Percentiles rank a stretch among this genome's conserved stretches.
Conservation (phyloP, 2,797 vertebrate genomes). For the Poecile montanus region DNA sequence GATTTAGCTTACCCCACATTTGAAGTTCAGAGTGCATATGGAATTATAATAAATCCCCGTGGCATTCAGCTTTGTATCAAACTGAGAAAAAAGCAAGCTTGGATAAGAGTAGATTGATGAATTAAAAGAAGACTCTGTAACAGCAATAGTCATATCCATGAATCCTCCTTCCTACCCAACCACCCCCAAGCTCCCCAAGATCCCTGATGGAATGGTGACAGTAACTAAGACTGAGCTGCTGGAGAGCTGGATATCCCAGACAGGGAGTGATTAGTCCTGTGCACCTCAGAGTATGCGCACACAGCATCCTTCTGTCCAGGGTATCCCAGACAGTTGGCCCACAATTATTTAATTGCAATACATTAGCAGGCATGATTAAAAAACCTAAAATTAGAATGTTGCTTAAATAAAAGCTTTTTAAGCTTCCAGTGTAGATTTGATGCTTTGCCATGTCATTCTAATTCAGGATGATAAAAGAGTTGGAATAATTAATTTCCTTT, state of each 20-base stretch:
- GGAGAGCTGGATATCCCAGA: not conserved
- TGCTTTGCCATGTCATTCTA: not conserved
- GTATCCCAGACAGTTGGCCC: not conserved
- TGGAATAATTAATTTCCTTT: not conserved
- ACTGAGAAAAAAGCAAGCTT: not conserved
- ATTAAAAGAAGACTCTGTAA: not conserved
- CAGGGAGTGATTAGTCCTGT: not conserved
- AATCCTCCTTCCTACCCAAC: not conserved
- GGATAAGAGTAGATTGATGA: not conserved
- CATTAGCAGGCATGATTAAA: not conserved
- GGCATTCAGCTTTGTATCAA: not conserved
- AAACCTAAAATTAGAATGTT: not conserved
- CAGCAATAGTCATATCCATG: not conserved
- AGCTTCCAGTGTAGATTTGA: not conserved
- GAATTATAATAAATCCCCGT: not conserved
- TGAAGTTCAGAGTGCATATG: not conserved
- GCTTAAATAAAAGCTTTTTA: not conserved
- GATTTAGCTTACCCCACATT: not conserved
- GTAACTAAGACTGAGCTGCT: not conserved
- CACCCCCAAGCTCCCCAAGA: rapidly evolving
- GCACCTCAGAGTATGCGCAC: not conserved
- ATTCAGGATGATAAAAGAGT: not conserved
- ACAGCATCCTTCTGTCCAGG: not conserved
- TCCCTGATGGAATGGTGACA: not conserved
- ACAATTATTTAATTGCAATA: not conserved